phyloP scores from a whole-genome alignment of 2,888 invertebrate species.

The Caenorhabditis imperialis region DNA sequence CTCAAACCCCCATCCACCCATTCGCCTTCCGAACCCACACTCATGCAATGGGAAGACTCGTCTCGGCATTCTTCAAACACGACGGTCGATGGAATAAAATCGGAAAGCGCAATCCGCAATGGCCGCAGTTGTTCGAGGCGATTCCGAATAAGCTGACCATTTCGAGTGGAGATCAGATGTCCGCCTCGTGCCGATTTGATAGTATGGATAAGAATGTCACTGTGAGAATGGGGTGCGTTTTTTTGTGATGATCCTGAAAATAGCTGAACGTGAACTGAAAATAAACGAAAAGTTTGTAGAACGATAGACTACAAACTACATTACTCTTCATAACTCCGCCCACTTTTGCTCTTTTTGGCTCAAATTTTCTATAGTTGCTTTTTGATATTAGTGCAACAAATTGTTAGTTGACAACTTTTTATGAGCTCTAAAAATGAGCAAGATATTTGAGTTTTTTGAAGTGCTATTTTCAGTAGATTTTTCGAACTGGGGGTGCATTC shows the following conservation, averaged over 20 bases:
- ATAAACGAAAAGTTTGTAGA: too few relatives aligned
- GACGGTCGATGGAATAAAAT: constrained; percentile 78
- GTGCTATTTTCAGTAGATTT: neutral
- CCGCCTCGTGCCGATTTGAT: constrained; percentile 82
- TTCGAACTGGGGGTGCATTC: too few relatives aligned
- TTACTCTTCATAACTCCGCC: too few relatives aligned
- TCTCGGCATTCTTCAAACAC: constrained; percentile 79
- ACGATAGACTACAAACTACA: constrained; percentile 8
- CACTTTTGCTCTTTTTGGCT: too few relatives aligned
- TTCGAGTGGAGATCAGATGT: constrained; percentile 80
- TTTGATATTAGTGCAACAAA: too few relatives aligned
- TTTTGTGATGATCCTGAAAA: too few relatives aligned
- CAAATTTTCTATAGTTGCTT: too few relatives aligned
- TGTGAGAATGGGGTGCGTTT: constrained; percentile 81
- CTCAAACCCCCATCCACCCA: constrained; percentile 58
- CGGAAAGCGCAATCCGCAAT: constrained; percentile 82
- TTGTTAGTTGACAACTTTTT: too few relatives aligned
- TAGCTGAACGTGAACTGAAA: too few relatives aligned
- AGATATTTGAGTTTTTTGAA: too few relatives aligned
- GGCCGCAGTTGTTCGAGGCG: constrained; percentile 83
- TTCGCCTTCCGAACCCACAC: constrained; percentile 81
- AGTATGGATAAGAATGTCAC: constrained; percentile 79
- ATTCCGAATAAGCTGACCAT: constrained; percentile 79
- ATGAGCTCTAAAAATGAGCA: too few relatives aligned
- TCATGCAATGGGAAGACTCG: constrained; percentile 80